phyloP scores from a whole-genome alignment of 2,888 invertebrate species.

The Junonia oenone region DNA sequence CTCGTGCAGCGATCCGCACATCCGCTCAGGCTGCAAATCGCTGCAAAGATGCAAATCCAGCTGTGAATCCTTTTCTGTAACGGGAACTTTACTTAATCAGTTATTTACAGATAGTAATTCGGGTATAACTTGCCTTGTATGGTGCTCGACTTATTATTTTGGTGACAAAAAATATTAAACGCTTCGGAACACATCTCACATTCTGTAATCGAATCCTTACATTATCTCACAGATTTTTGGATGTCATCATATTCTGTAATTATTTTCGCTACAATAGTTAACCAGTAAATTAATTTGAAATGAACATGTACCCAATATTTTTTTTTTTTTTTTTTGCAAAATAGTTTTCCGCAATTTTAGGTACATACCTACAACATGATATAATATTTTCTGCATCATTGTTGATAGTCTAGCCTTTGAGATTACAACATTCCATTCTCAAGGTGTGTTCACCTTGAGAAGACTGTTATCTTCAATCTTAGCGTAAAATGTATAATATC shows the following conservation, averaged over 20 bases:
- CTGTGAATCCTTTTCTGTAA: too few relatives aligned
- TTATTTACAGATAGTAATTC: too few relatives aligned
- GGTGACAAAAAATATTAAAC: too few relatives aligned
- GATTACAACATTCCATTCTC: conserved; percentile 60
- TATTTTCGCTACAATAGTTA: too few relatives aligned
- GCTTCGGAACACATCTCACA: too few relatives aligned
- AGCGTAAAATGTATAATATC: conserved; percentile 51
- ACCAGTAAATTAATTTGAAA: too few relatives aligned
- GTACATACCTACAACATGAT: background rate
- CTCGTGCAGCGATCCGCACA: background rate
- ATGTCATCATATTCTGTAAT: too few relatives aligned
- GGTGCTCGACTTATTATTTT: too few relatives aligned
- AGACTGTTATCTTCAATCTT: conserved; percentile 49
- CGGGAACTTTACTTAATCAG: too few relatives aligned
- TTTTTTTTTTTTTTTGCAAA: background rate
- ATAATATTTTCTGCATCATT: conserved; percentile 3
- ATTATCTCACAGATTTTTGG: too few relatives aligned
- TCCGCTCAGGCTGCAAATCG: background rate
- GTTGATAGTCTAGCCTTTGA: conserved; percentile 16
- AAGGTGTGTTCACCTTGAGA: conserved; percentile 55
- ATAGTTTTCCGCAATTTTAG: background rate
- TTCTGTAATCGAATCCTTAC: too few relatives aligned
- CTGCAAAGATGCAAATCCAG: background rate
- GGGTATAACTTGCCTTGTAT: too few relatives aligned
- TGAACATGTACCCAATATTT: background rate